A percentile compares a stretch with the other conserved stretches of the same genome.
Evolutionary conservation across 2,113 vertebrate genomes (phyloP).

Genomic region (Dolichotis patagonum): DNA sequence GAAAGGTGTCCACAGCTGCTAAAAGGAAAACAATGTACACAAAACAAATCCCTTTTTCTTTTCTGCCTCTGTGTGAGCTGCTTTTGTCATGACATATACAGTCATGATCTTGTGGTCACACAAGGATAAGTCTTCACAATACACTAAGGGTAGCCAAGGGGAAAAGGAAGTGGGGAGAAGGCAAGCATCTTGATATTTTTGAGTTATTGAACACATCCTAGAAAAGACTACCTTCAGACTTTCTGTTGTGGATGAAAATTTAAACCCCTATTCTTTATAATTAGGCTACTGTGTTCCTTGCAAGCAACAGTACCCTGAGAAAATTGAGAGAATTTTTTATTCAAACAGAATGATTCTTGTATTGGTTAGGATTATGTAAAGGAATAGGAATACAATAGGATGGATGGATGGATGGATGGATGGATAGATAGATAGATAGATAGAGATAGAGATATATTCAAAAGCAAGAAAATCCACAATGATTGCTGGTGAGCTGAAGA

Average conservation of each 20-base stretch:
- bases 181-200: not conserved
- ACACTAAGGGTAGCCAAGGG: not conserved
- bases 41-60: not conserved
- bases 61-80: not conserved
- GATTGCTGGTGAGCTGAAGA: not conserved
- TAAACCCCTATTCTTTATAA: not conserved
- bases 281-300: not conserved
- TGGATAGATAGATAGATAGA: not conserved
- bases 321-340: not conserved
- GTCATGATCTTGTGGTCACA: not conserved
- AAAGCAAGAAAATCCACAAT: not conserved
- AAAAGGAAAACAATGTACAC: not conserved
- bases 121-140: not conserved
- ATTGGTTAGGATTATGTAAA: not conserved
- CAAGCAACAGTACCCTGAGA: not conserved
- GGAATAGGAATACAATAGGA: not conserved
- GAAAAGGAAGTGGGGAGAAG: not conserved
- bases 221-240: conserved; percentile 1
- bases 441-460: too few species aligned
- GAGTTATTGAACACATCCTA: not conserved
- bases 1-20: not conserved
- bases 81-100: not conserved
- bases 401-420: not conserved
- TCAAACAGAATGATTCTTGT: not conserved
- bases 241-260: not conserved